Evolutionary conservation across 2,113 vertebrate genomes (phyloP), one percentile per base, ranked within the genome.

Genomic region (Phrynosoma platyrhinos): DNA sequence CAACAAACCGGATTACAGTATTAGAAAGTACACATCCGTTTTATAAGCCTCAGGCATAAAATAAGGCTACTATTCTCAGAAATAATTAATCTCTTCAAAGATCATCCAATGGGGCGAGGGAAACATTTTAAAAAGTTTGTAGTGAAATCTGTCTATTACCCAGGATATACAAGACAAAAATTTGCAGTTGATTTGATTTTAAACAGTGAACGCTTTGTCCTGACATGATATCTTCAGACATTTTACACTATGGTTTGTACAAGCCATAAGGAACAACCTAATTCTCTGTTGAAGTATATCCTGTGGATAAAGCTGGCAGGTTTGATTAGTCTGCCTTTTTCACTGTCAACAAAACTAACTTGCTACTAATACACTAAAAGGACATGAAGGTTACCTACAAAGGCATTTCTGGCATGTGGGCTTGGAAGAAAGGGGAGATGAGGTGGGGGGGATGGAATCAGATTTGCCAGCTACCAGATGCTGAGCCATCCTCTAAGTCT

Each of bases 1-100:
- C 94, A 93, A 92, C 87, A 92, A 91, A 62, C 82, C 84, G 93
- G 90, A 95, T 90, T 85, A 91, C 91, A 91, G 82, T 94, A 95
- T 93, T 82, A 83, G 92, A 79, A 79, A 87, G 76, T 82, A 79
- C 87, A 94, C 10, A 71, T 94, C 92, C 89, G 13, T 3, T 90
- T 92, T 95, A 96, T 91, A 86, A 88, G 86, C 88, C 92, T 93
- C 92, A 75, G 80, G 90, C 92, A 90, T 53, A 94, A 71, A 92
- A 69, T 86, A 90, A 78, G 36, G 74, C 36, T 93, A 81, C 80
- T 88, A 90, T 92, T 82, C 82, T 91, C 71, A 74, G 79, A 72
- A 79, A 95, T 79, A 32, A 36, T 94, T 94, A 79, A 82, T 77
- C 76, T 81, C 87, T 62, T 81, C 87, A 90, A 90, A 93, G n/a